Base-by-base conservation (phyloP, 2,888 invertebrate genomes). In the Philereme vetulata region DNA sequence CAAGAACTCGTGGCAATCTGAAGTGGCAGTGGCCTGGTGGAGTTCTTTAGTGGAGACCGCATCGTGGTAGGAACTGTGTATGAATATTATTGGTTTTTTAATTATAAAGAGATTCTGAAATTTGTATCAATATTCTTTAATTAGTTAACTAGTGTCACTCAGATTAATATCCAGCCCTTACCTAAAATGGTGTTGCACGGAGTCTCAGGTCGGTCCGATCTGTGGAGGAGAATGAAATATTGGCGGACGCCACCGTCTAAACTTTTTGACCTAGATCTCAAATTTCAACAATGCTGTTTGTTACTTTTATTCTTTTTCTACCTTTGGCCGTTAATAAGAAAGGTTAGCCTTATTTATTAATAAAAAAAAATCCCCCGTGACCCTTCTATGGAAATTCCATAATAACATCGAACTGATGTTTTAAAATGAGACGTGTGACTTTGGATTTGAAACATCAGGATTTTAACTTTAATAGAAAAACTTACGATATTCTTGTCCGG, bases 401-500 rank as follows among this genome's bases (percentile, higher is more conserved):
- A 6, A 38, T 38, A 38, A 6, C 8, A 8, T 38, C 38, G 6
- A 8, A 38, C 38, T 45, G 45, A 52, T 10, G 35, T 35, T 55
- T 47, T 8, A 34, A 51, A 43, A 48, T 58, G 47, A 48, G 7
- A 50, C 57, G 8, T 35, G 33, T 59, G 58, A 49, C 50, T 53
- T 43, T 40, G 5, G 34, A 48, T 34, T 47, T 46, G 5, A 21
- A 42, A 49, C 11, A 42, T 43, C n/a, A 42, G 33, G n/a, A 10
- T 51, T 11, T 1, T 36, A 43, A 21, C 21, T 11, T 36, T 42
- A 35, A 21, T 21, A 21, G 7, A 51, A 11, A 21, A 48, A 63
- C 88, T 84, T 74, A 93, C 93, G 73, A 92, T 94, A 92, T 99
- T 99, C 93, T 99, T 99, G 85, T 99, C 99, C 32, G 99, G 99